Percentiles rank a stretch among this genome's conserved stretches.
Conservation (phyloP, 2,888 invertebrate species). For the Sericinus montela region DNA sequence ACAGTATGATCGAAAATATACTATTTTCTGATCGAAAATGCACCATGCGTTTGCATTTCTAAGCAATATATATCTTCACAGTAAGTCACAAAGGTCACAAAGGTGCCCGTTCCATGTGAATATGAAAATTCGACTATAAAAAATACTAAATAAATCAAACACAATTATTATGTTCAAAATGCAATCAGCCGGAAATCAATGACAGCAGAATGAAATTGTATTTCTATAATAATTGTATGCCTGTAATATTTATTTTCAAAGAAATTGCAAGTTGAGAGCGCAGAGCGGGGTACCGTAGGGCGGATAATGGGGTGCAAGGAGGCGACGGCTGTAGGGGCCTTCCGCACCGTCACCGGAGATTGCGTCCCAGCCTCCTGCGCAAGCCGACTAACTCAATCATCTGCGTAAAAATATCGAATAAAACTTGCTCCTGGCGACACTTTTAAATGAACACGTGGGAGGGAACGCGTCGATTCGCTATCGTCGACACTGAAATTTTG, state of each 20-base stretch:
- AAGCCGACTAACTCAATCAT: conserved; percentile 71
- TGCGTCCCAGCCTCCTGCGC: conserved; percentile 69
- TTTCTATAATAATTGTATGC: not conserved
- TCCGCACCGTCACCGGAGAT: conserved; percentile 66
- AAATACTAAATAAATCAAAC: not conserved
- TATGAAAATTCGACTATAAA: too few relatives aligned
- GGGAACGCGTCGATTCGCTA: conserved; percentile 34
- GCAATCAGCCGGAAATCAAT: not conserved
- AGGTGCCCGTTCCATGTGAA: too few relatives aligned
- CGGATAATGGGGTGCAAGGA: conserved; percentile 23
- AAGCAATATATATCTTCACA: too few relatives aligned
- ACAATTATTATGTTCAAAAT: not conserved
- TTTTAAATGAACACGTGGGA: conserved; percentile 48
- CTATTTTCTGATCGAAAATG: too few relatives aligned
- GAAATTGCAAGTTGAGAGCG: conserved; percentile 12
- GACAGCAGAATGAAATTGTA: not conserved
- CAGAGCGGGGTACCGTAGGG: conserved; percentile 20
- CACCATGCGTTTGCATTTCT: too few relatives aligned
- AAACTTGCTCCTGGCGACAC: conserved; percentile 54
- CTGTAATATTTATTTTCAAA: not conserved
- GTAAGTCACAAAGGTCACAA: too few relatives aligned
- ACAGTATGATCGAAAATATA: not conserved
- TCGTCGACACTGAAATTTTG: conserved; percentile 28
- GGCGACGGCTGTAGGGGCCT: conserved; percentile 29
- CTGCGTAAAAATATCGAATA: conserved; percentile 69